A percentile compares a stretch with the other conserved stretches of the same genome.
Evolutionary conservation across 2,113 vertebrate genomes (phyloP).

Genomic region (Oxygymnocypris stewartii): DNA sequence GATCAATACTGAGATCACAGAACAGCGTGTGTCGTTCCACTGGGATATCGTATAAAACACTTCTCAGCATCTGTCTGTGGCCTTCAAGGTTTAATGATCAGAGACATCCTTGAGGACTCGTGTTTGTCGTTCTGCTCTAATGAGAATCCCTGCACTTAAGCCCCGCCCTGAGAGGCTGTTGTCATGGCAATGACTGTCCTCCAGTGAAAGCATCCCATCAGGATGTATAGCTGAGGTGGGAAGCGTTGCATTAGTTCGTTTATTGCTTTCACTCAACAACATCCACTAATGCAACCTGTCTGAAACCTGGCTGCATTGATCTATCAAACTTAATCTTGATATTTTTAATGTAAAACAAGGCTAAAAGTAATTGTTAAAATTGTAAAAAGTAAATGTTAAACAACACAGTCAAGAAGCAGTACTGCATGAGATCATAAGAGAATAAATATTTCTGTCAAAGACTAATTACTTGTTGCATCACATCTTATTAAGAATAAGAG

Average conservation of each 20-base stretch:
- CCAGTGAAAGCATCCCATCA: constrained; percentile 17
- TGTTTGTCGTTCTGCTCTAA: constrained; percentile 7
- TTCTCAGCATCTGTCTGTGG: neutral
- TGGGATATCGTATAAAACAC: neutral
- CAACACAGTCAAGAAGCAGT: no score
- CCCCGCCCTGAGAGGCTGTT: constrained; percentile 19
- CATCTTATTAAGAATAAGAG: neutral
- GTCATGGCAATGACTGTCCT: constrained; percentile 40
- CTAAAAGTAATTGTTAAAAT: no score
- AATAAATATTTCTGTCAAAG: neutral
- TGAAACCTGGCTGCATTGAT: neutral
- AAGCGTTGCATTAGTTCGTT: neutral
- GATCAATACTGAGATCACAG: neutral
- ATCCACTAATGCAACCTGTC: neutral
- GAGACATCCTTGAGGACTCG: no score
- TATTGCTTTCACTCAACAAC: neutral
- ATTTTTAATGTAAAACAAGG: no score
- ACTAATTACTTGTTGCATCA: neutral
- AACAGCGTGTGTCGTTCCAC: no score
- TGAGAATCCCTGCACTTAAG: constrained; percentile 19
- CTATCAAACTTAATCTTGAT: neutral
- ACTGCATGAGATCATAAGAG: no score
- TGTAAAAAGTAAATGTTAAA: no score
- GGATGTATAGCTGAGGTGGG: neutral
- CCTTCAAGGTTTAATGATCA: neutral